These are phyloP conservation scores for Hemibagrus wyckioides DNA, from an alignment of 2,113 vertebrate genomes.

Conservation along the genomic window DNA sequence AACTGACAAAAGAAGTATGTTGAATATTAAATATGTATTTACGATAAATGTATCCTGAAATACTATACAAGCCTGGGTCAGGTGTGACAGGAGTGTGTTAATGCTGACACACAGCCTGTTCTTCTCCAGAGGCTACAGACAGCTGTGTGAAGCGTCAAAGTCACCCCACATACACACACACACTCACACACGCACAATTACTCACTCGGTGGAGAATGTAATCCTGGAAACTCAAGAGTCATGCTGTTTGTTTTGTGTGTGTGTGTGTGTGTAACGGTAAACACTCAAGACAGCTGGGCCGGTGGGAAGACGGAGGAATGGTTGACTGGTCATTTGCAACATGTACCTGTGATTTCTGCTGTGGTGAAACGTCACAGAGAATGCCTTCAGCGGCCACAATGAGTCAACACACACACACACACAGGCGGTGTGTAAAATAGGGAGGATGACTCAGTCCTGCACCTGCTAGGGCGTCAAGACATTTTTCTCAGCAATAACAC, in stretches of 20 bases:
- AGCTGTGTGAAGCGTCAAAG: slow-evolving; percentile 64
- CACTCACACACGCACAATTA: slow-evolving; percentile 36
- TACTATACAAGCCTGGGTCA: background rate
- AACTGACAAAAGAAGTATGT: background rate
- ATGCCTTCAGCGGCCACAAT: slow-evolving; percentile 24
- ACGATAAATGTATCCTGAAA: background rate
- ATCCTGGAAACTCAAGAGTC: slow-evolving; percentile 52
- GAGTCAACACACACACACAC: slow-evolving; percentile 44
- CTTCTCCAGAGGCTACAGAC: slow-evolving; percentile 52
- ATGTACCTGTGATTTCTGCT: slow-evolving; percentile 58
- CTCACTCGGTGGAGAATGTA: slow-evolving; percentile 42
- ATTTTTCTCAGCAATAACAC: slow-evolving; percentile 52
- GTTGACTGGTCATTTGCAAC: slow-evolving; percentile 61
- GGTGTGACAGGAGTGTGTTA: slow-evolving; percentile 44
- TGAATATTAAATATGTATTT: background rate
- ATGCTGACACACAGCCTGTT: slow-evolving; percentile 46
- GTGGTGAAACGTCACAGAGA: slow-evolving; percentile 47
- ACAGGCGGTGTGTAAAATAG: slow-evolving; percentile 50
- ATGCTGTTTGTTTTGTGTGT: slow-evolving; percentile 34
- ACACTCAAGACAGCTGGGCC: slow-evolving; percentile 45
- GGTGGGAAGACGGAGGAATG: slow-evolving; percentile 48
- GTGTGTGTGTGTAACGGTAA: slow-evolving; percentile 44
- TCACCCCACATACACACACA: slow-evolving; percentile 19
- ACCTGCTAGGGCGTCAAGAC: slow-evolving; percentile 69
- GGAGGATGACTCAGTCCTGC: slow-evolving; percentile 68